Evolutionary conservation across 2,797 vertebrate genomes (phyloP).

Genomic region (Selene dorsalis): DNA sequence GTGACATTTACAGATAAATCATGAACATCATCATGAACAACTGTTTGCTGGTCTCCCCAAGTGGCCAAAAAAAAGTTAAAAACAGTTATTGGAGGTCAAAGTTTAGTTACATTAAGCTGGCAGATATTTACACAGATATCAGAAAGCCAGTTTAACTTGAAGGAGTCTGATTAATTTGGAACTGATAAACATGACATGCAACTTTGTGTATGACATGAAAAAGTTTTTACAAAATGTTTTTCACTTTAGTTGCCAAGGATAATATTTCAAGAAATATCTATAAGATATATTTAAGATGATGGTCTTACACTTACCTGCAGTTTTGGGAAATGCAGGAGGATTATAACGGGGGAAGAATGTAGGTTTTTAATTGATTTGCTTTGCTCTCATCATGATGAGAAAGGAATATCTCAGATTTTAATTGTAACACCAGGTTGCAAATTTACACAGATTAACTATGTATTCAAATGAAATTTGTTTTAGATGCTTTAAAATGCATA

Average conservation of each 20-base stretch:
- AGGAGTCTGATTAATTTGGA: neutral
- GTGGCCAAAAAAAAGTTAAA: neutral
- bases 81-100: neutral
- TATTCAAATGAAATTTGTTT: slow-evolving; percentile 5
- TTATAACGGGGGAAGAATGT: neutral
- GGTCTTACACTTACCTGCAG: neutral
- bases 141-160: neutral
- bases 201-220: no score
- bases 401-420: neutral
- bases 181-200: neutral
- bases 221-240: no score
- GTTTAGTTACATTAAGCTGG: neutral
- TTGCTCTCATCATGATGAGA: neutral
- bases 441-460: neutral
- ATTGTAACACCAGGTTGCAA: neutral
- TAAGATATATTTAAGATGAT: neutral
- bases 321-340: neutral
- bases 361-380: neutral
- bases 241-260: no score
- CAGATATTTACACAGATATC: no score
- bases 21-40: no score
- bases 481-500: neutral
- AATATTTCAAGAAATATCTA: no score
- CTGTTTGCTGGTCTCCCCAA: neutral
- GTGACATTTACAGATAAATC: no score